These are phyloP conservation scores for Vicugna pacos DNA, from an alignment of 2,113 vertebrate genomes.

Conservation along the genomic window DNA sequence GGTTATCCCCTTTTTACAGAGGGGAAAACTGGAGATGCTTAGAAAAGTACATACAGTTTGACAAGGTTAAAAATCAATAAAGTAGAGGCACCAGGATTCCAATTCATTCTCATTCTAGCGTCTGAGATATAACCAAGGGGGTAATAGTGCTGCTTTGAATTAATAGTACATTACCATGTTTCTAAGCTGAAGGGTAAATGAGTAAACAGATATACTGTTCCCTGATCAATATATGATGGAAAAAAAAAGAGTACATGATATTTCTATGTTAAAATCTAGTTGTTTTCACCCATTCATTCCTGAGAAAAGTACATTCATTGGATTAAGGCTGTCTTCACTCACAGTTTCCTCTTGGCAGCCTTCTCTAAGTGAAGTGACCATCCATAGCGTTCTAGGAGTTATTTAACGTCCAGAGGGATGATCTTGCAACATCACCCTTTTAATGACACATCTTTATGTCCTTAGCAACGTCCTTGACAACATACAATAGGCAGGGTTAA, in stretches of 20 bases:
- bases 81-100: not conserved
- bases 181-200: not conserved
- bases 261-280: not conserved
- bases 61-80: slow-evolving; percentile 66
- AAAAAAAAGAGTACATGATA: not conserved
- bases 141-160: not conserved
- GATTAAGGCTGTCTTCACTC: not conserved
- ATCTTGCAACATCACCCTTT: not conserved
- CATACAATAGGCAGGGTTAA: not conserved
- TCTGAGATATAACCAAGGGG: slow-evolving; percentile 31
- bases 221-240: not conserved
- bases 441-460: slow-evolving; percentile 58
- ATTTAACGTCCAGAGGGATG: not conserved
- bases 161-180: not conserved
- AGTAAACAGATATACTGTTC: not conserved
- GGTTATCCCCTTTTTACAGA: not conserved
- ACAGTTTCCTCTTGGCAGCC: not conserved
- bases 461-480: slow-evolving; percentile 43
- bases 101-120: slow-evolving; percentile 11
- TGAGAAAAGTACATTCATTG: not conserved
- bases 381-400: not conserved
- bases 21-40: not conserved
- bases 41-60: slow-evolving; percentile 7
- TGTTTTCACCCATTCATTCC: slow-evolving; percentile 4
- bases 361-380: not conserved